Conservation (phyloP, 2,113 vertebrate genomes). For the Petromus typicus region DNA sequence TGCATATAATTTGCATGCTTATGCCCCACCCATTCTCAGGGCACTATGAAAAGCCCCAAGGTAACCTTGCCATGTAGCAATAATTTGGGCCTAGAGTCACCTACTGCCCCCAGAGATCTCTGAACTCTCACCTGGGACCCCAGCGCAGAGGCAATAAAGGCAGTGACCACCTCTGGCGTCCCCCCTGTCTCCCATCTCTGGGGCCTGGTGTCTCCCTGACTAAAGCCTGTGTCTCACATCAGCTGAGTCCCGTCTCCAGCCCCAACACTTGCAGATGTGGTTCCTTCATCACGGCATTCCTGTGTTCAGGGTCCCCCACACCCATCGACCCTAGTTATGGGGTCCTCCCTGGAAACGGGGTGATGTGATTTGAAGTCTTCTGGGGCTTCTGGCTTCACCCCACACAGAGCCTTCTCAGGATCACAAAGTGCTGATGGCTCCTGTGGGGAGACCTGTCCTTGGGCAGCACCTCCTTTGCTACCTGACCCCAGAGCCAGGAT, state of each 20-base stretch:
- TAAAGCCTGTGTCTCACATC: neutral
- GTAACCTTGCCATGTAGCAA: slow-evolving; percentile 72
- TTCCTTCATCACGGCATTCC: neutral
- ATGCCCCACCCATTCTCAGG: slow-evolving; percentile 63
- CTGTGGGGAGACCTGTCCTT: neutral
- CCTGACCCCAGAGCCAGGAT: neutral
- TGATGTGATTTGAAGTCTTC: neutral
- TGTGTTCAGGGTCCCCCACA: neutral
- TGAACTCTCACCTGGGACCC: neutral
- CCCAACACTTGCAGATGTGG: fast-evolving
- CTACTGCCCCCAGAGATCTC: slow-evolving; percentile 58
- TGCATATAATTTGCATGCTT: slow-evolving; percentile 73
- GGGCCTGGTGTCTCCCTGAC: neutral
- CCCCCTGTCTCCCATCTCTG: neutral
- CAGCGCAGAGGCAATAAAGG: slow-evolving; percentile 75
- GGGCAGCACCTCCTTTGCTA: neutral
- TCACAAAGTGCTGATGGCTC: neutral
- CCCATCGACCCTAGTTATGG: neutral
- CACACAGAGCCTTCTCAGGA: neutral
- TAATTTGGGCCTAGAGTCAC: slow-evolving; percentile 73
- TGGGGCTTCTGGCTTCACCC: neutral
- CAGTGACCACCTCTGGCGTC: neutral
- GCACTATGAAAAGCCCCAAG: slow-evolving; percentile 54
- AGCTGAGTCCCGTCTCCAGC: too few relatives aligned
- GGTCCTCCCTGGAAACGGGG: neutral